Conservation (phyloP, 92 coral and sea anemone genomes). For the Actinostola sp. region DNA sequence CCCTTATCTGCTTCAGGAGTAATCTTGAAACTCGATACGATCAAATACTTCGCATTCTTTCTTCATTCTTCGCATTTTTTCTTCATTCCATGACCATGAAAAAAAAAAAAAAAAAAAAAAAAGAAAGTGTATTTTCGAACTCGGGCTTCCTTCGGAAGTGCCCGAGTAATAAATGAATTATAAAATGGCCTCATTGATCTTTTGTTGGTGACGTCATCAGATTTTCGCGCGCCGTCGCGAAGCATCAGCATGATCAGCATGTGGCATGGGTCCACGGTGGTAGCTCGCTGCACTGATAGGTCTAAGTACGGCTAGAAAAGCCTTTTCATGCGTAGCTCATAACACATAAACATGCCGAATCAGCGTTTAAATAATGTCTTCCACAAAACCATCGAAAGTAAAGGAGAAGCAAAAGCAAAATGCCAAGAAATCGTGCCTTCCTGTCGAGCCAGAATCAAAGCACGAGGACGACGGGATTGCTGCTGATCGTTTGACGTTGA, state of each 20-base stretch:
- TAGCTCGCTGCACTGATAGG: no score
- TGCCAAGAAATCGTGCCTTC: constrained; percentile 6
- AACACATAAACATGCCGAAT: constrained; percentile 22
- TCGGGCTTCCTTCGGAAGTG: no score
- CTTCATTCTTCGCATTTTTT: no score
- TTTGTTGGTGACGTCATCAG: constrained; percentile 30
- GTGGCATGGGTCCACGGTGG: no score
- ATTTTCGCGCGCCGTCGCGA: constrained; percentile 34
- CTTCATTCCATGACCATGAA: no score
- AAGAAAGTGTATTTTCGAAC: not conserved
- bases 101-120: no score
- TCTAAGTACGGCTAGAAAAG: constrained; percentile 23
- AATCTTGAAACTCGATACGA: no score
- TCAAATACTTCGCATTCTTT: no score
- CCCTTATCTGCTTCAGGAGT: no score
- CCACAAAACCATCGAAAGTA: constrained; percentile 13
- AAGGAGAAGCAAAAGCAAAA: constrained; percentile 14
- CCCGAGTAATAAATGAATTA: no score
- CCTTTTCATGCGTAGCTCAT: not conserved
- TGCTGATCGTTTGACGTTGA: not conserved
- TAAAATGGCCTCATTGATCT: not conserved
- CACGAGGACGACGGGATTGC: constrained; percentile 8
- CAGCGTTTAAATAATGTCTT: constrained; percentile 18
- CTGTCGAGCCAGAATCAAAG: constrained; percentile 18
- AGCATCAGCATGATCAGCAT: not conserved